Percentiles rank a stretch among this genome's conserved stretches.
phyloP scores from a whole-genome alignment of 2,888 invertebrate genomes.

The Idaea straminata region DNA sequence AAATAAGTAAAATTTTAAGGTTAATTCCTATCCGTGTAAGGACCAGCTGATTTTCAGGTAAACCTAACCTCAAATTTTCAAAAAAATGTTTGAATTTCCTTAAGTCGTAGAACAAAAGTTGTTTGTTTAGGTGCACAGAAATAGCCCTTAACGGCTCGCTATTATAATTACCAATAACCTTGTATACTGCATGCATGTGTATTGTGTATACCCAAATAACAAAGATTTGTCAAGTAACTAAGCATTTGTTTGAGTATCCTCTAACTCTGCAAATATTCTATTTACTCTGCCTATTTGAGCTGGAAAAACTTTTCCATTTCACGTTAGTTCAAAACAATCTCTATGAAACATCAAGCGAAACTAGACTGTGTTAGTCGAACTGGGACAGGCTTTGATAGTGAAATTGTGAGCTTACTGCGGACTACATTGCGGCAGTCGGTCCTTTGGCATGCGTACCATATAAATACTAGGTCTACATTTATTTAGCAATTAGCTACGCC shows the following conservation, averaged over 20 bases:
- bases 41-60: no score
- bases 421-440: constrained; percentile 9
- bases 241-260: background rate
- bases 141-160: no score
- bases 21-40: no score
- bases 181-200: background rate
- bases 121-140: no score
- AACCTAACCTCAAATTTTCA: no score
- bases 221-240: background rate
- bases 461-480: no score
- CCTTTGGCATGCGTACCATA: background rate
- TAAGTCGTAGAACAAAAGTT: no score
- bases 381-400: constrained; percentile 44
- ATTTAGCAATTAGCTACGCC: no score
- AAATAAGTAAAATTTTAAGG: no score
- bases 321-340: background rate
- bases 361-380: constrained; percentile 18
- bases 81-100: no score
- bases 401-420: constrained; percentile 32
- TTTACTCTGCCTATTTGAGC: background rate
- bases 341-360: background rate
- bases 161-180: no score
- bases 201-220: background rate
- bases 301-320: background rate
- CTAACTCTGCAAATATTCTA: background rate